Evolutionary conservation across 1,140 invertebrate species (phyloP).

Genomic region (Planococcus citri): DNA sequence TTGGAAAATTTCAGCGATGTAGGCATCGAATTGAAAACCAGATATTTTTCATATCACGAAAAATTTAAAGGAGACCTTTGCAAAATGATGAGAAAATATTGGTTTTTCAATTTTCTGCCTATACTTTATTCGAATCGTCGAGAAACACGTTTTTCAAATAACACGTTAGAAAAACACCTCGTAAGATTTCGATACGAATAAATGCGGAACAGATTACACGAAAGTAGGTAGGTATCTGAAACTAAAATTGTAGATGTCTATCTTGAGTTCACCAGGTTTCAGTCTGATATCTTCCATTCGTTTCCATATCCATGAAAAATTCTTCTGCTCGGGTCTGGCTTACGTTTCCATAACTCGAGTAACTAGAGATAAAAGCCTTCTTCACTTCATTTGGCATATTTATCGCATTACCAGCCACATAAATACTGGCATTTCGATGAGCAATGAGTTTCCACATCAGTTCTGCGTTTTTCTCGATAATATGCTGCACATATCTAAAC

Average conservation of each 20-base stretch:
- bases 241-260: no score
- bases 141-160: no score
- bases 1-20: not conserved
- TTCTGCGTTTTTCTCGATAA: constrained; percentile 51
- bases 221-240: no score
- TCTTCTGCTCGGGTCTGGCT: constrained; percentile 41
- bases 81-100: no score
- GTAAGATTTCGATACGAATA: no score
- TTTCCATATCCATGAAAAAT: constrained; percentile 52
- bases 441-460: constrained; percentile 54
- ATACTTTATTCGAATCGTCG: no score
- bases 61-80: no score
- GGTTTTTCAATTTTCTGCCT: no score
- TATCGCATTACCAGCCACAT: constrained; percentile 87
- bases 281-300: constrained; percentile 55
- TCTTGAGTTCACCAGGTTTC: constrained; percentile 81
- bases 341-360: constrained; percentile 38
- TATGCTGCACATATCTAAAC: constrained; percentile 83
- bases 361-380: constrained; percentile 55
- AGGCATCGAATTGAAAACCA: not conserved
- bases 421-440: constrained; percentile 50
- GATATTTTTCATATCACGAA: not conserved
- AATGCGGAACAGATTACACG: no score
- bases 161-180: no score
- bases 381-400: constrained; percentile 83